Evolutionary conservation across 2,888 invertebrate species (phyloP).

Genomic region (Cryptops parisi): DNA sequence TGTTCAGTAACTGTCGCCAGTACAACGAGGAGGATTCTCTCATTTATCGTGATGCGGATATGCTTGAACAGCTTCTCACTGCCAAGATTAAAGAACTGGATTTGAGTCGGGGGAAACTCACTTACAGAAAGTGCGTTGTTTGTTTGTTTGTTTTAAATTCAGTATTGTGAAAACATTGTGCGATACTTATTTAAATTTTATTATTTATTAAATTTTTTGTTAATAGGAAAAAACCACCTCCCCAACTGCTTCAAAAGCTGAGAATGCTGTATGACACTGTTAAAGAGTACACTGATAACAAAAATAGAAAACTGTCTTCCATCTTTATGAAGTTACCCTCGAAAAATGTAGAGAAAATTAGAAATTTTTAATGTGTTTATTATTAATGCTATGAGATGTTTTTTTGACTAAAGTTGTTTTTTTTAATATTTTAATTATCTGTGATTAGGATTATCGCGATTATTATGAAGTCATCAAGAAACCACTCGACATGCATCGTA

Average conservation of each 20-base stretch:
- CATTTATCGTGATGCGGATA: constrained; percentile 87
- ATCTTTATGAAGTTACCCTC: constrained; percentile 93
- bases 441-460: constrained; percentile 68
- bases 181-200: too few relatives aligned
- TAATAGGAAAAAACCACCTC: constrained; percentile 15
- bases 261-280: constrained; percentile 77
- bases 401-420: neutral
- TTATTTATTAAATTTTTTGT: too few relatives aligned
- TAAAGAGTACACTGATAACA: constrained; percentile 71
- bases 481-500: constrained; percentile 92
- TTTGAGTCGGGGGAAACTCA: constrained; percentile 13
- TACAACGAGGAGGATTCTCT: constrained; percentile 94
- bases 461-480: constrained; percentile 94
- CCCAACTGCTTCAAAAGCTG: constrained; percentile 51
- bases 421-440: constrained; percentile 16
- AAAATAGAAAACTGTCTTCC: constrained; percentile 74
- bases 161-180: neutral
- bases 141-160: neutral
- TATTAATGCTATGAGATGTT: neutral
- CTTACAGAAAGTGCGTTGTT: constrained; percentile 15
- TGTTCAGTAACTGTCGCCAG: constrained; percentile 94
- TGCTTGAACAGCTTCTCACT: constrained; percentile 66
- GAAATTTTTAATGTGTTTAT: constrained; percentile 20
- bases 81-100: constrained; percentile 60
- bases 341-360: constrained; percentile 58